These are phyloP conservation scores for Pygathrix nemaeus DNA, from an alignment of 2,113 vertebrate genomes.

Conservation along the genomic window DNA sequence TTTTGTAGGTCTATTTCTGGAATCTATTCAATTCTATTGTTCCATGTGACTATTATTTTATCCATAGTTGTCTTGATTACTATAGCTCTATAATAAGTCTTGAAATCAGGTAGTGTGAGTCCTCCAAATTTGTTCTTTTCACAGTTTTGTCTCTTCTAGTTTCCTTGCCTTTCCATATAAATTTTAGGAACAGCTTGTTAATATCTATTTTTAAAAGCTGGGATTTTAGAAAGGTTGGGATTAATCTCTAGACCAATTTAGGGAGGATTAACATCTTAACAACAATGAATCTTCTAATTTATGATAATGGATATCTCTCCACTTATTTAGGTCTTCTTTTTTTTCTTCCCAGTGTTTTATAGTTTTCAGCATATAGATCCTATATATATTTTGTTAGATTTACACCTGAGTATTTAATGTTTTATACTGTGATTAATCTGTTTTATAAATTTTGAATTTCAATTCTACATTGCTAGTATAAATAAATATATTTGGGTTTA, in stretches of 20 bases:
- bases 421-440: not conserved
- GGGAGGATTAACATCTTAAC: not conserved
- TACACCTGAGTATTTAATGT: not conserved
- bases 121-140: not conserved
- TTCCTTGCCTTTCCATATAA: not conserved
- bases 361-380: not conserved
- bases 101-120: not conserved
- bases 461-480: not conserved
- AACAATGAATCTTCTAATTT: not conserved
- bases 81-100: not conserved
- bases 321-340: not conserved
- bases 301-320: not conserved
- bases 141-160: not conserved
- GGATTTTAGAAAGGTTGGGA: not conserved
- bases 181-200: not conserved
- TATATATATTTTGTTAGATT: not conserved
- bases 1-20: not conserved
- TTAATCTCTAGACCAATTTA: not conserved
- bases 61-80: not conserved
- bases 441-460: slow-evolving; percentile 12
- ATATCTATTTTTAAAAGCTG: not conserved
- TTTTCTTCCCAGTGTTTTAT: not conserved
- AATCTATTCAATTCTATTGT: not conserved
- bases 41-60: not conserved
- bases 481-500: not conserved